Conservation (phyloP, 2,113 vertebrate species). For the Psephotus haematonotus region DNA sequence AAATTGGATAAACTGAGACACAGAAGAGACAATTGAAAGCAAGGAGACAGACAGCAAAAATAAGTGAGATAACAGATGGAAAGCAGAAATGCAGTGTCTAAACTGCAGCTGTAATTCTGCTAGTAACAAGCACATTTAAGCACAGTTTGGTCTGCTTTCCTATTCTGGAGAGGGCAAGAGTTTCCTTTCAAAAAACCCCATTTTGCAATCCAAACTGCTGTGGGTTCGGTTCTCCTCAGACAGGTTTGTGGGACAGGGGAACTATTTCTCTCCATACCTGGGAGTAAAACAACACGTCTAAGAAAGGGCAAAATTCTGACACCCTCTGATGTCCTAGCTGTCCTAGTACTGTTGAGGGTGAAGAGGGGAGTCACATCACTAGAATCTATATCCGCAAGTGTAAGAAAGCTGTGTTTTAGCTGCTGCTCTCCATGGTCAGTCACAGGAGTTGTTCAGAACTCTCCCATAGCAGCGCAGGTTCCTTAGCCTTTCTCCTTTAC, state of each 20-base stretch:
- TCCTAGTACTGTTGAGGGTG: not conserved
- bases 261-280: not conserved
- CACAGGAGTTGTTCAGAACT: not conserved
- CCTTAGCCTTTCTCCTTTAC: not conserved
- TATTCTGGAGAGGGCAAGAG: not conserved
- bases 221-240: not conserved
- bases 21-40: slow-evolving; percentile 34
- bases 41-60: slow-evolving; percentile 43
- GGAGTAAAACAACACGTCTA: not conserved
- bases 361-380: not conserved
- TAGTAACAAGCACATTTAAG: not conserved
- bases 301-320: not conserved
- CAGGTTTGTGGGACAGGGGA: not conserved
- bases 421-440: not conserved
- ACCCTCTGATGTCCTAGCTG: not conserved
- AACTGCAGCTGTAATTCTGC: slow-evolving; percentile 32
- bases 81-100: slow-evolving; percentile 30
- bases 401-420: not conserved
- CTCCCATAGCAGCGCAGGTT: not conserved
- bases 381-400: not conserved
- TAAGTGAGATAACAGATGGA: slow-evolving; percentile 39
- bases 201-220: not conserved
- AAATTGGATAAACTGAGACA: slow-evolving; percentile 42
- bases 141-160: not conserved
- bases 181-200: not conserved